Conservation (phyloP, 2,797 vertebrate species). For the Eptatretus atami region DNA sequence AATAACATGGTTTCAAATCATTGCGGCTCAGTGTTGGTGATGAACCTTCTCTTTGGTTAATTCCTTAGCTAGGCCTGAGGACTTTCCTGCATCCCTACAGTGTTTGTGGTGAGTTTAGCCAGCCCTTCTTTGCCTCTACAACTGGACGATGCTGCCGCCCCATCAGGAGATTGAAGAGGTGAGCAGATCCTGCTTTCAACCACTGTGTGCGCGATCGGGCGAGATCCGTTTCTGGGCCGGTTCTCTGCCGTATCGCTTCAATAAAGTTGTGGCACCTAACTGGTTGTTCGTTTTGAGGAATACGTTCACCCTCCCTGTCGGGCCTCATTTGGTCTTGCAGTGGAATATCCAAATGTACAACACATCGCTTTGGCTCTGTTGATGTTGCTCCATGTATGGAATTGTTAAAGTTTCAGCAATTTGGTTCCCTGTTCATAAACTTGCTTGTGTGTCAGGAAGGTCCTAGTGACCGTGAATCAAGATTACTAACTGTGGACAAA, state of each 20-base stretch:
- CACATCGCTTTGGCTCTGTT: conserved; percentile 13
- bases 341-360: not conserved
- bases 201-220: too few species aligned
- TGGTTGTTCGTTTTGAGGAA: too few species aligned
- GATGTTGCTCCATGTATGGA: conserved; percentile 8
- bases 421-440: conserved; percentile 6
- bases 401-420: not conserved
- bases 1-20: too few species aligned
- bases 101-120: conserved; percentile 74
- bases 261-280: too few species aligned
- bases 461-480: conserved; percentile 90
- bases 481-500: conserved; percentile 95
- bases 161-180: conserved; percentile 84
- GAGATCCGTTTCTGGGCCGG: too few species aligned
- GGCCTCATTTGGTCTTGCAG: too few species aligned
- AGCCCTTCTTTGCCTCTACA: conserved; percentile 67
- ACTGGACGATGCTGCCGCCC: conserved; percentile 69
- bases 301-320: too few species aligned
- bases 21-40: too few species aligned
- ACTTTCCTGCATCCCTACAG: conserved; percentile 15
- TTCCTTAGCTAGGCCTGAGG: too few species aligned
- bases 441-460: conserved; percentile 30
- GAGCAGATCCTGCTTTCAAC: conserved; percentile 9
- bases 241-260: too few species aligned
- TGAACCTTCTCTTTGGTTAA: too few species aligned